Conservation (phyloP, 2,888 invertebrate genomes). For the Eugnorisma glareosa region DNA sequence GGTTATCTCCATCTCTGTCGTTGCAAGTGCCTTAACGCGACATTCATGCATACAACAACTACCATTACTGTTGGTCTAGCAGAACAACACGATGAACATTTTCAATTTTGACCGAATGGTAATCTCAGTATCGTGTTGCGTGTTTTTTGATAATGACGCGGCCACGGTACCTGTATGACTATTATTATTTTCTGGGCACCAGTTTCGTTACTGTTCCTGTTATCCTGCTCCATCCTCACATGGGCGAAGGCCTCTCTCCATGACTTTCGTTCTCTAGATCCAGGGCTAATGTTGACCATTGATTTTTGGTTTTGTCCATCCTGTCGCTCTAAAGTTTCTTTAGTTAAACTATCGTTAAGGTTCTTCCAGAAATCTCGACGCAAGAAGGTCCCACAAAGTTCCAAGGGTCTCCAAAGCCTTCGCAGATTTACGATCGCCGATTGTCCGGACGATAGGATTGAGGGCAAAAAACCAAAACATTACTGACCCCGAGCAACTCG, state of each 20-base stretch:
- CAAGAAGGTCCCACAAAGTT: neutral
- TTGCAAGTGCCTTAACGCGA: too few species aligned
- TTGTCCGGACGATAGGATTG: constrained; percentile 35
- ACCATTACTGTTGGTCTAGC: too few species aligned
- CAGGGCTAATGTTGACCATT: neutral
- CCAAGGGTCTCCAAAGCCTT: constrained; percentile 18
- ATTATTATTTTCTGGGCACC: too few species aligned
- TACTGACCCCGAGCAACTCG: constrained; percentile 75
- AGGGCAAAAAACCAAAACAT: constrained; percentile 77
- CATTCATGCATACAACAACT: too few species aligned
- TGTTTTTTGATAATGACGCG: neutral
- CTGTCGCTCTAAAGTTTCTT: neutral
- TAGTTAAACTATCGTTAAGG: neutral
- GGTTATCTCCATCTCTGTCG: too few species aligned
- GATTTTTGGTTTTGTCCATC: neutral
- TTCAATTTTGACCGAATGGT: neutral
- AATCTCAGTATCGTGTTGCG: neutral
- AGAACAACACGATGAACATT: too few species aligned
- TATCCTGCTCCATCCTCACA: neutral
- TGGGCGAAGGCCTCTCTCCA: neutral
- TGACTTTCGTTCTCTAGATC: too few species aligned
- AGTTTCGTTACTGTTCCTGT: too few species aligned
- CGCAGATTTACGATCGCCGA: constrained; percentile 56
- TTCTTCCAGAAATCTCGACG: too few species aligned
- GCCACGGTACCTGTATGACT: neutral